These are phyloP conservation scores for Catharus bicknelli DNA, from an alignment of 2,113 vertebrate species.

Conservation along the genomic window DNA sequence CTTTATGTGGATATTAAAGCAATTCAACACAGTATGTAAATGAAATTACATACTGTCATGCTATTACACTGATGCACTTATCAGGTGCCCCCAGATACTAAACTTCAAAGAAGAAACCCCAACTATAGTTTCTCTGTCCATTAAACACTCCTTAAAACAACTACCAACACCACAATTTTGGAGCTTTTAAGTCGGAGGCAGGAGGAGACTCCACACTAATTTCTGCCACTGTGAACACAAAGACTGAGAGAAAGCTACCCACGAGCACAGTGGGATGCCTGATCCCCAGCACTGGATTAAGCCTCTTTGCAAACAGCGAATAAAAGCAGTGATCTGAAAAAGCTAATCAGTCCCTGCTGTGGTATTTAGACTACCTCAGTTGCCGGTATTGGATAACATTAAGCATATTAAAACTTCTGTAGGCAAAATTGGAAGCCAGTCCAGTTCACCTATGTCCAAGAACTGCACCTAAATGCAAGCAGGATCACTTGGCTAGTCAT, in stretches of 20 bases:
- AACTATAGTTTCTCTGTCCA: not conserved
- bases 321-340: constrained; percentile 82
- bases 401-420: constrained; percentile 81
- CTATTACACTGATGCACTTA: not conserved
- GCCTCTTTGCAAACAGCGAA: constrained; percentile 75
- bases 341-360: constrained; percentile 83
- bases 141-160: constrained; percentile 4
- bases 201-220: constrained; percentile 66
- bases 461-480: not conserved
- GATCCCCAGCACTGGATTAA: constrained; percentile 79
- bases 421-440: constrained; percentile 58
- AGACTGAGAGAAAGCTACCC: constrained; percentile 69
- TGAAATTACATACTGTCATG: not conserved
- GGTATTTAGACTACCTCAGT: constrained; percentile 77
- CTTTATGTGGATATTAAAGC: not conserved
- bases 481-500: not conserved
- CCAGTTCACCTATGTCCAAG: constrained; percentile 10
- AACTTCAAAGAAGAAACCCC: not conserved
- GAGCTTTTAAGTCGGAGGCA: constrained; percentile 45
- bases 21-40: not conserved
- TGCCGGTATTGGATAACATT: constrained; percentile 71
- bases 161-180: constrained; percentile 40
- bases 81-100: not conserved
- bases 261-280: constrained; percentile 70
- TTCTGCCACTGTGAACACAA: constrained; percentile 69